A percentile compares a stretch with the other conserved stretches of the same genome.
phyloP scores from a whole-genome alignment of 2,797 vertebrate species.

The Heliangelus exortis region DNA sequence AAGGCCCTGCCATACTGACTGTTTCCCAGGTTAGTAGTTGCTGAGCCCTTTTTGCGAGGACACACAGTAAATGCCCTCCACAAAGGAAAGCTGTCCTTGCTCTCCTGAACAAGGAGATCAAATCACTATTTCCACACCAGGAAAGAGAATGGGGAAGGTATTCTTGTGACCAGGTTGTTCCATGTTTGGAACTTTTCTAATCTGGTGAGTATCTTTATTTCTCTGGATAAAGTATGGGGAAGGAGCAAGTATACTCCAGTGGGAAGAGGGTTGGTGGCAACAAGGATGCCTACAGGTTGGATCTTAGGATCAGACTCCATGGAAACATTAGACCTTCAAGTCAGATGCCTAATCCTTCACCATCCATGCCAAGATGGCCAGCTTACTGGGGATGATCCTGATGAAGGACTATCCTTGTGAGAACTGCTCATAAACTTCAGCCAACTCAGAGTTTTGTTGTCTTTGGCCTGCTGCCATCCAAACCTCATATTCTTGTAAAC shows the following conservation, averaged over 20 bases:
- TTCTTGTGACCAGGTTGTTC: background rate
- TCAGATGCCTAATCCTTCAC: background rate
- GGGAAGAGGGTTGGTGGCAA: background rate
- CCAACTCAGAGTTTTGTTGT: background rate
- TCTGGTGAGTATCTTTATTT: background rate
- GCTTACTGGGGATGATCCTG: background rate
- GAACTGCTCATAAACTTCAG: background rate
- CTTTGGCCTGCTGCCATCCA: background rate
- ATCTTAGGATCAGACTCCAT: background rate
- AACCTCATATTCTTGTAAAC: background rate
- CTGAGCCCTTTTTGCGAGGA: background rate
- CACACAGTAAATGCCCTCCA: fast-evolving
- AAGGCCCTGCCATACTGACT: background rate
- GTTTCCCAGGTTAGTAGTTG: background rate
- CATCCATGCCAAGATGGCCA: background rate
- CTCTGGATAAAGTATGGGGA: background rate
- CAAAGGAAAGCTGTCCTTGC: background rate
- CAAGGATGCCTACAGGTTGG: background rate
- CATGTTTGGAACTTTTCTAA: background rate
- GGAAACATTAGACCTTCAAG: background rate
- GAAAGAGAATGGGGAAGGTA: background rate
- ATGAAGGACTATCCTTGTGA: background rate
- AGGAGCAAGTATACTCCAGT: background rate
- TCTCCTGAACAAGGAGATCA: background rate
- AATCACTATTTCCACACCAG: fast-evolving